Evolutionary conservation across 1,140 invertebrate species (phyloP).

Genomic region (Chironomus striatipennis): DNA sequence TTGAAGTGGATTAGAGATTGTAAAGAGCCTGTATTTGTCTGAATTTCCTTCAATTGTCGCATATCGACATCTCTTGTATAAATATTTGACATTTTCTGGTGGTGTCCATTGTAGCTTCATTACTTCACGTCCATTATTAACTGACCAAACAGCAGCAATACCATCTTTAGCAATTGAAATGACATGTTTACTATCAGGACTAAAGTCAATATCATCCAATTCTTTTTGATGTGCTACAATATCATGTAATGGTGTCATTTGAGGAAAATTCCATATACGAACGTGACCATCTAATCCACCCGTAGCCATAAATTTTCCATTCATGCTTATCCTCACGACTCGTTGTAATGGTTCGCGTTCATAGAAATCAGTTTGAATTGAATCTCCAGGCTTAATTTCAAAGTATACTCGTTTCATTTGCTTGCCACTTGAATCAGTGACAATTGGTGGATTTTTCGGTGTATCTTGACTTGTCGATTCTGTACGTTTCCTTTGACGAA

Average conservation of each 20-base stretch:
- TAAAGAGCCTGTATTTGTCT: constrained; percentile 62
- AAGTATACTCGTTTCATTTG: constrained; percentile 57
- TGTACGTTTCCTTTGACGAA: constrained; percentile 30
- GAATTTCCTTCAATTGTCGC: constrained; percentile 57
- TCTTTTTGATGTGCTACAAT: constrained; percentile 68
- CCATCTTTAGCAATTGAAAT: constrained; percentile 85
- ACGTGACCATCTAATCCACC: constrained; percentile 84
- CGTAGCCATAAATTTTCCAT: constrained; percentile 73
- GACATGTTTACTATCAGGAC: constrained; percentile 61
- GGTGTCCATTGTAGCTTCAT: constrained; percentile 65
- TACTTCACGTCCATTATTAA: constrained; percentile 51
- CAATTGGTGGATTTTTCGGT: constrained; percentile 23
- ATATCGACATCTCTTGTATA: constrained; percentile 75
- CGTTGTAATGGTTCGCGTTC: constrained; percentile 73
- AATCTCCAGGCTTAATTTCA: constrained; percentile 60
- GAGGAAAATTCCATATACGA: constrained; percentile 82
- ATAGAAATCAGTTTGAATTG: constrained; percentile 64
- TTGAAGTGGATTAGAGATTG: constrained; percentile 67
- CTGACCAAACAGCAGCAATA: constrained; percentile 69
- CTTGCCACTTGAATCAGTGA: constrained; percentile 41
- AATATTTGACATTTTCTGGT: constrained; percentile 63
- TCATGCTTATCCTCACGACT: constrained; percentile 70
- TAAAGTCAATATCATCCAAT: constrained; percentile 88
- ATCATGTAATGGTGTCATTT: constrained; percentile 56
- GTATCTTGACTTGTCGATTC: constrained; percentile 17